These are phyloP conservation scores for Argyrosomus regius DNA, from an alignment of 2,797 vertebrate species.

Conservation along the genomic window DNA sequence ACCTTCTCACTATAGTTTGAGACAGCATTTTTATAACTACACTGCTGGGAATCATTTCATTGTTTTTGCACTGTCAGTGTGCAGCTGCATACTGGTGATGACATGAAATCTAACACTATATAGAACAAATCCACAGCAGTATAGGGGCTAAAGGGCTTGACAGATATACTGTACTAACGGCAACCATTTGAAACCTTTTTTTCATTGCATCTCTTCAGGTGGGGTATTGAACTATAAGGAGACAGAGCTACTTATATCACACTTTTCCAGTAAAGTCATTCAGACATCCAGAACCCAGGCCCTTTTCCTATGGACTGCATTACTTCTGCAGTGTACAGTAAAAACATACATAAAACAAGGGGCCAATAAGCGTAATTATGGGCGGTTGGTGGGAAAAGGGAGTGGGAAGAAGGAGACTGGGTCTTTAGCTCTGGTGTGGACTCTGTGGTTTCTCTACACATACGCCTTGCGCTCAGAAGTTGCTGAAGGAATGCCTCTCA, in stretches of 20 bases:
- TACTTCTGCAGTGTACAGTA: constrained; percentile 67
- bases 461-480: constrained; percentile 80
- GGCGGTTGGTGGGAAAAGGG: constrained; percentile 78
- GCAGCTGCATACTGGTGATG: constrained; percentile 58
- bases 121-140: constrained; percentile 45
- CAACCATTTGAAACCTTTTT: constrained; percentile 26
- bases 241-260: constrained; percentile 41
- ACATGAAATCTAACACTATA: constrained; percentile 56
- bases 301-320: constrained; percentile 40
- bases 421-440: constrained; percentile 76
- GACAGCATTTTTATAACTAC: constrained; percentile 34
- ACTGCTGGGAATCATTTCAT: constrained; percentile 45
- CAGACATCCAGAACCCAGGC: constrained; percentile 54
- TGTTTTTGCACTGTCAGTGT: constrained; percentile 60
- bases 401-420: constrained; percentile 58
- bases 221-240: constrained; percentile 33
- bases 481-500: constrained; percentile 79
- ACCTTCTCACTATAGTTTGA: constrained; percentile 36
- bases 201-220: constrained; percentile 43
- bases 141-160: constrained; percentile 32
- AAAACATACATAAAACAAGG: constrained; percentile 81
- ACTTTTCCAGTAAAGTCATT: constrained; percentile 39
- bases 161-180: constrained; percentile 34
- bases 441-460: constrained; percentile 80
- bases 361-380: constrained; percentile 79